Percentiles rank a stretch among this genome's conserved stretches.
These are phyloP conservation scores for Hyposoter didymator DNA, from an alignment of 2,888 invertebrate species.

Conservation along the genomic window DNA sequence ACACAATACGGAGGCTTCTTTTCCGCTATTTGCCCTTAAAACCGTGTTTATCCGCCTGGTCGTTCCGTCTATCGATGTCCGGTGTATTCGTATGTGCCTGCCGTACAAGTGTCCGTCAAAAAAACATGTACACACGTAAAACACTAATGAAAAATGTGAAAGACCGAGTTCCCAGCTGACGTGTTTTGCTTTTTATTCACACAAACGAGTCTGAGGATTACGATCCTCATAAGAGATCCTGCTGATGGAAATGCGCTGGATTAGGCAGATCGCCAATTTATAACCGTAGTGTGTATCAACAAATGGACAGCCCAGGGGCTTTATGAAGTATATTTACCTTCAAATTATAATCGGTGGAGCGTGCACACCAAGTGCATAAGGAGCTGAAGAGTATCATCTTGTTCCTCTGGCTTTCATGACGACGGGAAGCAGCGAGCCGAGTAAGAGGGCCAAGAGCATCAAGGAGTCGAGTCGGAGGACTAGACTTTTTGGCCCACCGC, in stretches of 20 bases:
- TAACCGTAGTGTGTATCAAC: background rate
- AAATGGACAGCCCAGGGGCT: background rate
- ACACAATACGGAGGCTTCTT: slow-evolving; percentile 23
- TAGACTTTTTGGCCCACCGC: slow-evolving; percentile 54
- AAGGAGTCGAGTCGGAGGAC: slow-evolving; percentile 48
- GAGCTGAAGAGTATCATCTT: slow-evolving; percentile 37
- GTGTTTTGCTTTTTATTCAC: background rate
- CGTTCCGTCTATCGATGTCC: slow-evolving; percentile 31
- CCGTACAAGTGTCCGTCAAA: background rate
- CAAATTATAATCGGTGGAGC: slow-evolving; percentile 37
- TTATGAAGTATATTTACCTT: background rate
- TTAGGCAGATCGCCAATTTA: background rate
- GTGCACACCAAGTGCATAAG: slow-evolving; percentile 34
- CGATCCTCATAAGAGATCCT: background rate
- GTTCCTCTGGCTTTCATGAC: slow-evolving; percentile 35
- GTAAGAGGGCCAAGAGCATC: slow-evolving; percentile 29
- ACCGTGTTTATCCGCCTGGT: slow-evolving; percentile 28
- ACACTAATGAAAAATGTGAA: background rate
- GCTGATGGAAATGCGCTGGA: background rate
- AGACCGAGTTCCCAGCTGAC: background rate
- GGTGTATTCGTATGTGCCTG: slow-evolving; percentile 25
- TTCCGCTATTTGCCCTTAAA: slow-evolving; percentile 24
- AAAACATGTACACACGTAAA: background rate
- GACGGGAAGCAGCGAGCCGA: slow-evolving; percentile 34
- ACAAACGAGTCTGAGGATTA: background rate